phyloP scores from a whole-genome alignment of 2,888 invertebrate genomes.

The Pandemis cinnamomeana region DNA sequence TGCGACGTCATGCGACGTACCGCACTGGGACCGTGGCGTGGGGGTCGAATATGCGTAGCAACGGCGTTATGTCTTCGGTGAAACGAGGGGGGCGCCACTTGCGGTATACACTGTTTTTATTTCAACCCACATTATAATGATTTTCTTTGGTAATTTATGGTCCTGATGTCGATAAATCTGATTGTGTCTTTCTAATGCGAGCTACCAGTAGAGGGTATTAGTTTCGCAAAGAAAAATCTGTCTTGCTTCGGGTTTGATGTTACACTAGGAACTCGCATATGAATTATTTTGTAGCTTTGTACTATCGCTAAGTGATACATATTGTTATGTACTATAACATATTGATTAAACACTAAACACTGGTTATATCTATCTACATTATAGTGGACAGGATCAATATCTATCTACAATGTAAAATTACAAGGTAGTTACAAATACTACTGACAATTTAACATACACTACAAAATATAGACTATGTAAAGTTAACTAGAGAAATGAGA shows the following conservation, averaged over 20 bases:
- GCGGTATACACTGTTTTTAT: slow-evolving; percentile 87
- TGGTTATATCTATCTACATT: slow-evolving; percentile 36
- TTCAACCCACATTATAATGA: slow-evolving; percentile 62
- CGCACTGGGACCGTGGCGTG: slow-evolving; percentile 84
- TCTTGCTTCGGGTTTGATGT: background rate
- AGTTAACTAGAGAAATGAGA: slow-evolving; percentile 18
- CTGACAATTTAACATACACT: slow-evolving; percentile 23
- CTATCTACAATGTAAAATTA: slow-evolving; percentile 30
- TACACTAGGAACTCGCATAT: background rate
- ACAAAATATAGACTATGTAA: slow-evolving; percentile 13
- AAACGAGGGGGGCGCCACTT: slow-evolving; percentile 94
- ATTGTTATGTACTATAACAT: slow-evolving; percentile 30
- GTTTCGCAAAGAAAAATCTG: background rate
- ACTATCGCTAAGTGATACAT: background rate
- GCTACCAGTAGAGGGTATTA: background rate
- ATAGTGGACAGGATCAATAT: slow-evolving; percentile 25
- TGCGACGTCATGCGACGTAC: slow-evolving; percentile 77
- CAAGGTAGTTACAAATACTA: slow-evolving; percentile 34
- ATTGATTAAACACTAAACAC: slow-evolving; percentile 28
- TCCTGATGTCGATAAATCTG: background rate
- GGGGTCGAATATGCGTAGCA: slow-evolving; percentile 91
- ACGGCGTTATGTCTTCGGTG: slow-evolving; percentile 90
- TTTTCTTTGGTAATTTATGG: slow-evolving; percentile 2
- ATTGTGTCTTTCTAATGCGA: background rate
- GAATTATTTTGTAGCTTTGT: background rate